Evolutionary conservation across 2,888 invertebrate genomes (phyloP).

Genomic region (Automeris io): DNA sequence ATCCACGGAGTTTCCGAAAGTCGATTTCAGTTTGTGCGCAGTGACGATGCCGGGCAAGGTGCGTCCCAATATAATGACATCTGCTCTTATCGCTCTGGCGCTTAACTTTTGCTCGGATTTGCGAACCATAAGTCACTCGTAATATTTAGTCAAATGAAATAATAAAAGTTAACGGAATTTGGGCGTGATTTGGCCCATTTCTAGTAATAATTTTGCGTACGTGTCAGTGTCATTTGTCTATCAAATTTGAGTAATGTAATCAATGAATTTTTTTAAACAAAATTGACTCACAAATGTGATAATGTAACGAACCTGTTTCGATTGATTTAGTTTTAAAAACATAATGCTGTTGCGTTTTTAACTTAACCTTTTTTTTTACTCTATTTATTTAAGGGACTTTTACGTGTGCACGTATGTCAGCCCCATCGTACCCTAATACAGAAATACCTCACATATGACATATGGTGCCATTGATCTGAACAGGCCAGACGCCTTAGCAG

Average conservation of each 20-base stretch:
- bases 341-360: too few species aligned
- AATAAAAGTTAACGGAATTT: too few species aligned
- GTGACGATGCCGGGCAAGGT: constrained; percentile 62
- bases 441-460: too few species aligned
- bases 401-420: too few species aligned
- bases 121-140: constrained; percentile 17
- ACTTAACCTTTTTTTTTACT: too few species aligned
- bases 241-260: not conserved
- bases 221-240: not conserved
- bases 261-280: not conserved
- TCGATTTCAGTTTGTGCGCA: constrained; percentile 60
- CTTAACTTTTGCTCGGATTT: constrained; percentile 18
- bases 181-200: too few species aligned
- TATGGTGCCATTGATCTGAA: too few species aligned
- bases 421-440: too few species aligned
- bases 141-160: not conserved
- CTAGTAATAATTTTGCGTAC: too few species aligned
- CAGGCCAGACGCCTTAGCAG: too few species aligned
- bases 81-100: constrained; percentile 31
- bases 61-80: constrained; percentile 63
- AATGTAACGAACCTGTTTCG: not conserved
- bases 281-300: not conserved
- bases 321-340: too few species aligned
- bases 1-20: constrained; percentile 58
- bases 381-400: too few species aligned